Conservation (phyloP, 2,888 invertebrate genomes). For the Thecophora atra region DNA sequence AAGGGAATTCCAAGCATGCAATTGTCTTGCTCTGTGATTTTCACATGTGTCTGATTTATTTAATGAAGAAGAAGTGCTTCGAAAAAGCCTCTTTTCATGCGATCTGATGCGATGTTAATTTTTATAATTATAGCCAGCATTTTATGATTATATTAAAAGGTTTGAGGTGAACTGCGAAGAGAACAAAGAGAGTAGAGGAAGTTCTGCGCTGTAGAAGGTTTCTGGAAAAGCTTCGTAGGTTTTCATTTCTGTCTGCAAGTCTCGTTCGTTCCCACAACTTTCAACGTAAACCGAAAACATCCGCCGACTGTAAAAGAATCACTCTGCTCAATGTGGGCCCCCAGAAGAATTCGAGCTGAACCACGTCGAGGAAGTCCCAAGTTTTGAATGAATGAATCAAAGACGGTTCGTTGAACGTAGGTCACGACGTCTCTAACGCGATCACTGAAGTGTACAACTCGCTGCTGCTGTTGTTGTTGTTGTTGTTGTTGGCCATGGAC, state of each 20-base stretch:
- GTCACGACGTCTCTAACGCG: slow-evolving; percentile 54
- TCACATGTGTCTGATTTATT: slow-evolving; percentile 17
- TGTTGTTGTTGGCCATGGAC: background rate
- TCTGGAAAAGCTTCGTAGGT: background rate
- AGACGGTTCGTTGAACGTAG: slow-evolving; percentile 60
- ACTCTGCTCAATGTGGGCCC: background rate
- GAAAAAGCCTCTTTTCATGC: background rate
- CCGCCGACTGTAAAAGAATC: background rate
- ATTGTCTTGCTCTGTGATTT: slow-evolving; percentile 30
- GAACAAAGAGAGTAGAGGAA: too few species aligned
- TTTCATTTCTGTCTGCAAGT: background rate
- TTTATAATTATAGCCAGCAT: slow-evolving; percentile 10
- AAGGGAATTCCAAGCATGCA: slow-evolving; percentile 9
- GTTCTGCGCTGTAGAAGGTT: background rate
- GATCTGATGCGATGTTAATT: slow-evolving; percentile 5
- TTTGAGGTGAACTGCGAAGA: too few species aligned
- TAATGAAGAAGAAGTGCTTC: slow-evolving; percentile 14
- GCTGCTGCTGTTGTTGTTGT: background rate
- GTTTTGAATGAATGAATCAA: slow-evolving; percentile 29
- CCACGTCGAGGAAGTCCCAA: background rate
- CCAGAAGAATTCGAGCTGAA: background rate
- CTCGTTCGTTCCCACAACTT: background rate
- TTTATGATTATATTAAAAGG: slow-evolving; percentile 23
- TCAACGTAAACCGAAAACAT: background rate
- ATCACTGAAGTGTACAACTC: background rate